Evolutionary conservation across 2,888 invertebrate genomes (phyloP).

Genomic region (Digitonthophagus gazella): DNA sequence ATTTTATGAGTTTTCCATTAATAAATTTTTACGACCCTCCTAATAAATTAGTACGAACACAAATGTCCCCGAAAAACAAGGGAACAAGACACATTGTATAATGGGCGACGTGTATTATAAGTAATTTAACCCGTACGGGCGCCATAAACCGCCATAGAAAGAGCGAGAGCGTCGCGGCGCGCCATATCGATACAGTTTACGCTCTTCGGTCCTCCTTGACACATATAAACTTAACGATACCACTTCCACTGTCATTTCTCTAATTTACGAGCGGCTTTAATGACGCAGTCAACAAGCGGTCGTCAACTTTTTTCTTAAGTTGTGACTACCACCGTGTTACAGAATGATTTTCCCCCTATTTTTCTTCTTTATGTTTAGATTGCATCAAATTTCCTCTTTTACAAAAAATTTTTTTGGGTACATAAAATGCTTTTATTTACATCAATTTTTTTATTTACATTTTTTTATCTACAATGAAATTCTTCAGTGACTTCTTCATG

Average conservation of each 20-base stretch:
- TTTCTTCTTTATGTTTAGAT: too few species aligned
- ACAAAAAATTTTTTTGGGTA: too few species aligned
- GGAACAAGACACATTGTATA: neutral
- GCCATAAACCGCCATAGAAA: neutral
- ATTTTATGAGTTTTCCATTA: too few species aligned
- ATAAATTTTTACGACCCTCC: too few species aligned
- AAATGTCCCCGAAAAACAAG: too few species aligned
- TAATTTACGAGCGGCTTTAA: slow-evolving; percentile 25
- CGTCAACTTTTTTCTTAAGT: slow-evolving; percentile 1
- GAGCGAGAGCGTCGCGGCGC: neutral
- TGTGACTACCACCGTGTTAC: neutral
- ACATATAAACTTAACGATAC: slow-evolving; percentile 22
- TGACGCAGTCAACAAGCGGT: slow-evolving; percentile 13
- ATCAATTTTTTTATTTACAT: too few species aligned
- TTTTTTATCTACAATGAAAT: too few species aligned
- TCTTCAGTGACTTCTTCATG: too few species aligned
- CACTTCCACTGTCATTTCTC: slow-evolving; percentile 22
- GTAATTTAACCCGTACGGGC: neutral
- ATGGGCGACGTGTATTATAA: neutral
- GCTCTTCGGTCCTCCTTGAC: slow-evolving; percentile 7
- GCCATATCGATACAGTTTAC: neutral
- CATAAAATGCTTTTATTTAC: too few species aligned
- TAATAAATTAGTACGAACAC: too few species aligned
- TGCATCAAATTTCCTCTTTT: too few species aligned
- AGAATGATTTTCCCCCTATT: neutral